Conservation (phyloP, 1,140 invertebrate genomes). For the Drosophila lacertosa region DNA sequence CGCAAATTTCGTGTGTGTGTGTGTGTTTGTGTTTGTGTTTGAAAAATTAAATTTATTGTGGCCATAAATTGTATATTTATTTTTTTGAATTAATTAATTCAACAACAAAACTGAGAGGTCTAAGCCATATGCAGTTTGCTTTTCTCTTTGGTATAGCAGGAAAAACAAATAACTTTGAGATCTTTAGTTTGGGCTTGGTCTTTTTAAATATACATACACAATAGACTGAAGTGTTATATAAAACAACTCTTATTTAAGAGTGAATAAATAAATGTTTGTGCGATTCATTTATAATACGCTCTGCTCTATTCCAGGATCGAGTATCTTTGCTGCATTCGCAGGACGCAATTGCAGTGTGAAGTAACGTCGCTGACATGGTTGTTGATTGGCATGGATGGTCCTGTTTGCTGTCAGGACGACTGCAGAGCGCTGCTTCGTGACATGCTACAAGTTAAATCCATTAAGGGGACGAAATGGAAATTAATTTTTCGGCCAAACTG, state of each 20-base stretch:
- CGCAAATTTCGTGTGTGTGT: slow-evolving; percentile 20
- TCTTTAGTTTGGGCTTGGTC: no score
- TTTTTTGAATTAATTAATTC: slow-evolving; percentile 74
- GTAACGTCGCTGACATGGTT: background rate
- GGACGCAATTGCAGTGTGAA: background rate
- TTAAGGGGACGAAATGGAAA: slow-evolving; percentile 74
- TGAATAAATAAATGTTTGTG: no score
- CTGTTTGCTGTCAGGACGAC: slow-evolving; percentile 3
- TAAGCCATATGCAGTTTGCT: background rate
- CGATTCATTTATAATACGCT: no score
- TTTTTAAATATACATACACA: no score
- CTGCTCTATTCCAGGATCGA: no score
- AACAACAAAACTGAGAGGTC: slow-evolving; percentile 60
- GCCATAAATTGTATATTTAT: slow-evolving; percentile 66
- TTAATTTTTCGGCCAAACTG: slow-evolving; percentile 58
- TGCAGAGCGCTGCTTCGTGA: slow-evolving; percentile 36
- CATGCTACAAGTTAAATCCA: slow-evolving; percentile 72
- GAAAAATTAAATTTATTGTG: slow-evolving; percentile 60
- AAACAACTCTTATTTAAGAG: no score
- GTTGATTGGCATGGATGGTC: slow-evolving; percentile 18
- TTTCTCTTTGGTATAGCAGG: no score
- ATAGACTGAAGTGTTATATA: no score
- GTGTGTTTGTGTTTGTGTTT: slow-evolving; percentile 7
- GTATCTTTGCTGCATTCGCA: background rate
- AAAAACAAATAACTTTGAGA: no score